Evolutionary conservation across 1,140 invertebrate genomes (phyloP).

Genomic region (Zaprionus tsacasi): DNA sequence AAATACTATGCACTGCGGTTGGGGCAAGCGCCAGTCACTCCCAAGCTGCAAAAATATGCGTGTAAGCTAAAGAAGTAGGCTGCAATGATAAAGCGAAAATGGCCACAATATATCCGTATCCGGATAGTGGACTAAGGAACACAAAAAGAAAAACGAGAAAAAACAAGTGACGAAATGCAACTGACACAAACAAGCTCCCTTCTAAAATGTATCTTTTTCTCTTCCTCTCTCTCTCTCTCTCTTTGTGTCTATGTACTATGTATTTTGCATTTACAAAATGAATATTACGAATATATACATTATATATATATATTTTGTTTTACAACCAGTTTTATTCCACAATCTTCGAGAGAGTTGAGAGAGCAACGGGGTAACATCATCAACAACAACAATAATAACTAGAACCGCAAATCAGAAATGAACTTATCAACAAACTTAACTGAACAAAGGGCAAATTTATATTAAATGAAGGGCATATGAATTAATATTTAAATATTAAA

Average conservation of each 20-base stretch:
- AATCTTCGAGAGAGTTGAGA: slow-evolving; percentile 2
- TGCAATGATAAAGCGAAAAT: neutral
- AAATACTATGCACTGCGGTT: slow-evolving; percentile 34
- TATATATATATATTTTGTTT: slow-evolving; percentile 20
- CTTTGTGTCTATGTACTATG: slow-evolving; percentile 3
- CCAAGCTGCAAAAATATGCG: slow-evolving; percentile 6
- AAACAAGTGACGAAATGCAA: neutral
- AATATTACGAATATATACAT: slow-evolving; percentile 7
- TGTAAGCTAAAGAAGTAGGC: neutral
- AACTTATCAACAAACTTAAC: slow-evolving; percentile 51
- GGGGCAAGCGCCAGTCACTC: neutral
- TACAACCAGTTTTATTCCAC: slow-evolving; percentile 31
- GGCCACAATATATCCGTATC: neutral
- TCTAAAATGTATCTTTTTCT: neutral
- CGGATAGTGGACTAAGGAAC: neutral
- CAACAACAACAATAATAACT: slow-evolving; percentile 10
- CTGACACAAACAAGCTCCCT: neutral
- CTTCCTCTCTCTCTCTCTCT: neutral
- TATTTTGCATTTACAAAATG: slow-evolving; percentile 42
- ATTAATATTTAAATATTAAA: slow-evolving; percentile 61
- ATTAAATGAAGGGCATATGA: slow-evolving; percentile 54
- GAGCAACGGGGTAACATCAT: neutral
- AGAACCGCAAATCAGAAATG: slow-evolving; percentile 14
- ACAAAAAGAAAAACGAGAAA: neutral
- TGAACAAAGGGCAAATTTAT: slow-evolving; percentile 60